A percentile compares a stretch with the other conserved stretches of the same genome.
phyloP scores from a whole-genome alignment of 2,888 invertebrate genomes.

The Heliconius hortense region DNA sequence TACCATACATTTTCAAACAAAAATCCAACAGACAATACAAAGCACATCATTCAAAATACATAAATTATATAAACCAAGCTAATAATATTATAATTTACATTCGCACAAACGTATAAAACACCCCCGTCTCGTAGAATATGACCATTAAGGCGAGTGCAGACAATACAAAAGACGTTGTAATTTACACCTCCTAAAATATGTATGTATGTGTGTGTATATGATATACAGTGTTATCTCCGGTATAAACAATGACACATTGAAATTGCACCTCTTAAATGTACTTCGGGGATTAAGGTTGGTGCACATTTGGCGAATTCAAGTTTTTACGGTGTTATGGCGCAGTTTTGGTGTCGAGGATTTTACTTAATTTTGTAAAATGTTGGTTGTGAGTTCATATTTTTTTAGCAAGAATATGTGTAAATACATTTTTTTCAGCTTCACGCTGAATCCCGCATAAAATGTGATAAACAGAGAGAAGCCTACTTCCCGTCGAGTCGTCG shows the following conservation, averaged over 20 bases:
- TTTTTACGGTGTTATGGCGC: not conserved
- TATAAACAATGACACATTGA: conserved; percentile 50
- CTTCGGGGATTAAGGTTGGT: conserved; percentile 42
- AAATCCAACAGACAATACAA: not conserved
- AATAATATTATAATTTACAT: conserved; percentile 13
- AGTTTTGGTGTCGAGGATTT: not conserved
- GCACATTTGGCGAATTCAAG: conserved; percentile 17
- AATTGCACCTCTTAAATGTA: conserved; percentile 48
- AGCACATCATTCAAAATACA: not conserved
- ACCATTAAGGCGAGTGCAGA: conserved; percentile 35
- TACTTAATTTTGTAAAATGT: no score
- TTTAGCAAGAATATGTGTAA: not conserved
- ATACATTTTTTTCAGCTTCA: not conserved
- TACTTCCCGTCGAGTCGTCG: no score
- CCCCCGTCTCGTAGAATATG: conserved; percentile 23
- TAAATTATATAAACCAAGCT: not conserved
- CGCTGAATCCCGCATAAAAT: no score
- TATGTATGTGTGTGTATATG: conserved; percentile 37
- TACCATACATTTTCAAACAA: not conserved
- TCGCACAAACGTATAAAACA: conserved; percentile 13
- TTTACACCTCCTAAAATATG: conserved; percentile 46
- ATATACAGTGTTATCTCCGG: conserved; percentile 49
- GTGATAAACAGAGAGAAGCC: no score
- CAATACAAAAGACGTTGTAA: conserved; percentile 37
- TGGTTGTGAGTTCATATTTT: not conserved